Evolutionary conservation across 2,113 vertebrate genomes (phyloP).

Genomic region (Hyla sarda): DNA sequence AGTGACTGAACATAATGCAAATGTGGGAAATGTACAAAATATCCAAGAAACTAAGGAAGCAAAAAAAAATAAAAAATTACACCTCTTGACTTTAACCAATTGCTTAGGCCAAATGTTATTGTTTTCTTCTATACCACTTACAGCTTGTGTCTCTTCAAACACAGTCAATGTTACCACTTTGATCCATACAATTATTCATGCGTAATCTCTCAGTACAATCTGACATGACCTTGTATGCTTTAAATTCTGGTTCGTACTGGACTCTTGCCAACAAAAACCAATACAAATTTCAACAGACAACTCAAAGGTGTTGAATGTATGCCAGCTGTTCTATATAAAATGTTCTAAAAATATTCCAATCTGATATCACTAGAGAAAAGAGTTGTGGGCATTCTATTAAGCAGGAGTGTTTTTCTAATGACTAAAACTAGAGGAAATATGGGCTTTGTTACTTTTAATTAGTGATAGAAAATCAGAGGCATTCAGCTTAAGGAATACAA

Average conservation of each 20-base stretch:
- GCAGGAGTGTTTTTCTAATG: neutral
- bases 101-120: neutral
- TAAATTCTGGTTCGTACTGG: constrained; percentile 9
- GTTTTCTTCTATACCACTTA: constrained; percentile 25
- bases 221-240: constrained; percentile 49
- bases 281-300: constrained; percentile 42
- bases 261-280: constrained; percentile 38
- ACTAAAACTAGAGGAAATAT: neutral
- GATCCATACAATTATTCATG: constrained; percentile 36
- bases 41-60: neutral
- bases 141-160: constrained; percentile 18
- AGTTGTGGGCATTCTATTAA: neutral
- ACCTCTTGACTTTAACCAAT: constrained; percentile 8
- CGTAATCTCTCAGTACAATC: constrained; percentile 34
- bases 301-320: constrained; percentile 15
- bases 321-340: constrained; percentile 33
- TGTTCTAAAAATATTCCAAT: constrained; percentile 37
- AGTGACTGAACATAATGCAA: neutral
- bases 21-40: neutral
- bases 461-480: neutral
- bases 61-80: neutral
- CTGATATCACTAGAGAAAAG: neutral
- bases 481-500: neutral
- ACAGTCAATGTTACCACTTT: constrained; percentile 30
- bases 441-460: neutral